phyloP scores from a whole-genome alignment of 2,797 vertebrate genomes.

The Gymnopithys bicolor region DNA sequence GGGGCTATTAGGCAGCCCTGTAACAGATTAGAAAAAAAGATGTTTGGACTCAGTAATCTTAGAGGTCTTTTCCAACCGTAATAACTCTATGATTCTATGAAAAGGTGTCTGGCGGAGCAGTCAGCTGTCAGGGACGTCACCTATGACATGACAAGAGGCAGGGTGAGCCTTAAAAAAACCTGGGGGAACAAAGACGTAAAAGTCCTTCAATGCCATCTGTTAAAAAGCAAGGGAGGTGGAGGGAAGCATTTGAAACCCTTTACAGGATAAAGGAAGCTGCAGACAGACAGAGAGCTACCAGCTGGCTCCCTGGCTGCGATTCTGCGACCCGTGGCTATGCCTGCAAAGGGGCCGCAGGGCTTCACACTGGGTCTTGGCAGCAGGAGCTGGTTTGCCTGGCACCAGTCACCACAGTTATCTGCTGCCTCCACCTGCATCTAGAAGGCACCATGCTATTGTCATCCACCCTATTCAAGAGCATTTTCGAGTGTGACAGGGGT shows the following conservation, averaged over 20 bases:
- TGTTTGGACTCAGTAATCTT: background rate
- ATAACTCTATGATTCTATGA: background rate
- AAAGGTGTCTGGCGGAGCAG: background rate
- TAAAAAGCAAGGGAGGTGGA: background rate
- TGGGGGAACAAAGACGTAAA: rapidly evolving
- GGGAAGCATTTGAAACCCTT: background rate
- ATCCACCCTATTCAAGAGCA: background rate
- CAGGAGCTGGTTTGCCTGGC: background rate
- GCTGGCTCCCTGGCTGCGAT: background rate
- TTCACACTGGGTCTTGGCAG: background rate
- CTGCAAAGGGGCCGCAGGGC: background rate
- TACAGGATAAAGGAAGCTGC: background rate
- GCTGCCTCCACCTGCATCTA: background rate
- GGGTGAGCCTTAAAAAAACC: background rate
- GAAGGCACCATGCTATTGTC: background rate
- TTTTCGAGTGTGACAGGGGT: background rate
- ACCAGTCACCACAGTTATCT: background rate
- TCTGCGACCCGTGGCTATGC: rapidly evolving
- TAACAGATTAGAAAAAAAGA: background rate
- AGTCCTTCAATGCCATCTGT: background rate
- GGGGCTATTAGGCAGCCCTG: background rate
- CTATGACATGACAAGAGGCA: background rate
- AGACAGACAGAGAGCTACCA: background rate
- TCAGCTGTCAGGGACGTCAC: background rate
- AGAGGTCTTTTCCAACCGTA: background rate